phyloP scores from a whole-genome alignment of 2,113 vertebrate species.

The Elgaria multicarinata region DNA sequence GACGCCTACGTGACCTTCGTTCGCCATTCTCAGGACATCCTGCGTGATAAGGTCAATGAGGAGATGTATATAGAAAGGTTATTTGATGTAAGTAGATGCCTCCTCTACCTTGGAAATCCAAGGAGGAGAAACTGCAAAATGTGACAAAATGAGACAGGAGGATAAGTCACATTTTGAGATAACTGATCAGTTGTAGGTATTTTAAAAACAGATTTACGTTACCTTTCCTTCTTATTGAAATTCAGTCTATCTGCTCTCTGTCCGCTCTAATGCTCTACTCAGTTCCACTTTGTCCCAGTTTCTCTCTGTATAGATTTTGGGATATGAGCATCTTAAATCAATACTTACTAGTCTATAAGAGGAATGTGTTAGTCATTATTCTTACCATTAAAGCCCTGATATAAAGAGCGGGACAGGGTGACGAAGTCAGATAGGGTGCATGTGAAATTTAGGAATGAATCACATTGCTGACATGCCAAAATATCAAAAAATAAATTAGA shows the following conservation, averaged over 20 bases:
- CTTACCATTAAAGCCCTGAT: conserved; percentile 62
- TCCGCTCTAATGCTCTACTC: conserved; percentile 80
- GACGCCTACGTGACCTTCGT: conserved; percentile 98
- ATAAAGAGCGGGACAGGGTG: neutral
- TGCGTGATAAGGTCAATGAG: conserved; percentile 99
- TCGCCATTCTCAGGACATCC: conserved; percentile 98
- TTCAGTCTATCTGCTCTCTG: conserved; percentile 73
- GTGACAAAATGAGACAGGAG: conserved; percentile 99
- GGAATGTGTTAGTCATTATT: conserved; percentile 69
- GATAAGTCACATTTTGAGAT: conserved; percentile 99
- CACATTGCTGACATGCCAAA: conserved; percentile 31
- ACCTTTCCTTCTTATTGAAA: conserved; percentile 75
- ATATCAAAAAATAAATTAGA: conserved; percentile 30
- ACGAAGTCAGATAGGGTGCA: too few relatives aligned
- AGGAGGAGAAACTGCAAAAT: conserved; percentile 96
- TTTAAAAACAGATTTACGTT: conserved; percentile 61
- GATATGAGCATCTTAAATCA: conserved; percentile 45
- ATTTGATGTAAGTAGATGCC: conserved; percentile 99
- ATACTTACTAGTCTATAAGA: conserved; percentile 52
- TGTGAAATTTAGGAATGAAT: neutral
- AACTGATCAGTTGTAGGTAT: conserved; percentile 73
- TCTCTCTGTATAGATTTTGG: conserved; percentile 68
- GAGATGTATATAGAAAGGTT: conserved; percentile 99
- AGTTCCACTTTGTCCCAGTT: conserved; percentile 83
- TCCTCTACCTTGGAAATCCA: conserved; percentile 88